These are phyloP conservation scores for Sinhomidia bicolor DNA, from an alignment of 2,888 invertebrate genomes.

Conservation along the genomic window DNA sequence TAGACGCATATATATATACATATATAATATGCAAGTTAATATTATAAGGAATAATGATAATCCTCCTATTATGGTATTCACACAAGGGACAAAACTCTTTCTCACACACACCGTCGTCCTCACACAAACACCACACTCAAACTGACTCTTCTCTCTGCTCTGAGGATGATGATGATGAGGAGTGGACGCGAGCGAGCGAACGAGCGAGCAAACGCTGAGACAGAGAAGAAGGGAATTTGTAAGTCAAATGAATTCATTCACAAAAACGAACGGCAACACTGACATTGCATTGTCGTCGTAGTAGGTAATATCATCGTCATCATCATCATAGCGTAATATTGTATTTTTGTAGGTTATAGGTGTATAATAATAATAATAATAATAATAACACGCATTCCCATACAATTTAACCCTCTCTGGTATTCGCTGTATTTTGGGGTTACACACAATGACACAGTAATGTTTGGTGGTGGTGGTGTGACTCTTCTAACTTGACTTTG, in stretches of 20 bases:
- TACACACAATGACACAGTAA: slow-evolving; percentile 4
- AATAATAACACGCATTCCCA: no score
- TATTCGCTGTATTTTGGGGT: no score
- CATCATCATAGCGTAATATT: no score
- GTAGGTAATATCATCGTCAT: background rate
- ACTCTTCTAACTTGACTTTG: slow-evolving; percentile 11
- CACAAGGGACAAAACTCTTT: slow-evolving; percentile 30
- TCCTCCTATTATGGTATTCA: slow-evolving; percentile 8
- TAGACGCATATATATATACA: no score
- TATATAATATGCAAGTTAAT: background rate
- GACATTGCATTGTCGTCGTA: no score
- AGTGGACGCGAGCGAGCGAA: no score
- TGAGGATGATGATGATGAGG: no score
- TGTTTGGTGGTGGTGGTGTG: no score
- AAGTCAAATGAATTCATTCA: slow-evolving; percentile 31
- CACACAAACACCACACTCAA: slow-evolving; percentile 1
- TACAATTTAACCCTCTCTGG: no score
- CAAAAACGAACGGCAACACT: slow-evolving; percentile 25
- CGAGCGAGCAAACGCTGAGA: background rate
- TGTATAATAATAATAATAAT: no score
- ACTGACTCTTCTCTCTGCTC: background rate
- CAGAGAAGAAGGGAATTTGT: background rate
- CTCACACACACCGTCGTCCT: slow-evolving; percentile 4
- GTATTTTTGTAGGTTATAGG: background rate
- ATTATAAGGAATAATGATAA: background rate